Evolutionary conservation across 2,113 vertebrate species (phyloP), one percentile per base, ranked within the genome.

Genomic region (Sceloporus undulatus): DNA sequence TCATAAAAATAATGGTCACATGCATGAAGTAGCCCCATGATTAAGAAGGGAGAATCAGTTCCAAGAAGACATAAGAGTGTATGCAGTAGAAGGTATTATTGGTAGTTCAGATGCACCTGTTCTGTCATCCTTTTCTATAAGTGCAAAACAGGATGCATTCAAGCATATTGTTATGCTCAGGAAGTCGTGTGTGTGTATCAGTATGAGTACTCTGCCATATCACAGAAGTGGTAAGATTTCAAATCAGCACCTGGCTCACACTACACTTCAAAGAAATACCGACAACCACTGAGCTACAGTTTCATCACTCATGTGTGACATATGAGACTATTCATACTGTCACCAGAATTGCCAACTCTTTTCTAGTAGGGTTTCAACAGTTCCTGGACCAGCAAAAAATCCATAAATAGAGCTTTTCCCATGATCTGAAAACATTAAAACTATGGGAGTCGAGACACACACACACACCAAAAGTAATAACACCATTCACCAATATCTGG

Each of bases 221-320:
- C 48, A 82, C 80, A 83, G 73, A 84, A 40, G 29, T 83, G 65
- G 59, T 76, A 16, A 88, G 56, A 77, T 19, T 77, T 29, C 29
- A 54, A 11, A 66, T 76, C 38, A 87, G 52, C 78, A 80, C 66
- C 68, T 81, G 73, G 21, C 62, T 83, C 56, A 52, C 21, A 14
- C 8, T 56, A 56, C 14, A 83, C 62, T 66, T 88, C 71, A 82
- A 88, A 88, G 71, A 48, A 88, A 52, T 68, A 23, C 38, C 40
- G n/a, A 42, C 16, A 66, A 42, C 48, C n/a, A 54, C 59, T 83
- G 87, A 83, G 13, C 56, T 66, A 56, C 27, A 34, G 16, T 77
- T 76, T 68, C 73, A 52, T 82, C 79, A 87, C 73, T 77, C 56
- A 52, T 68, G 25, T 77, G 65, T 79, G 74, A 77, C 42, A 52